phyloP scores from a whole-genome alignment of 2,113 vertebrate species.

The Onychostoma macrolepis region DNA sequence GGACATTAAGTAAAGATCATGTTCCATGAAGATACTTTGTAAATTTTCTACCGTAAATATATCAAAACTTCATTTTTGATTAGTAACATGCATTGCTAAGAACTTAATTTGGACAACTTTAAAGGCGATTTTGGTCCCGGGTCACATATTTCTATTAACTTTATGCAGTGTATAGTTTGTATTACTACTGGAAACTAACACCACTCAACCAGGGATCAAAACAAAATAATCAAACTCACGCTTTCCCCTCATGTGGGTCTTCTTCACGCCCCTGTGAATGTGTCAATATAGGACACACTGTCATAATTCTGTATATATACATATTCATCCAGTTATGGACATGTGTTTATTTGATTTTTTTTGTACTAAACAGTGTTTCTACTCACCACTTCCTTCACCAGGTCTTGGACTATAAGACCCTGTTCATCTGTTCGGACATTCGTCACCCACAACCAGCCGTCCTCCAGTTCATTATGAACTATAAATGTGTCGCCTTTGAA shows the following conservation, averaged over 20 bases:
- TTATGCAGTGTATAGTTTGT: not conserved
- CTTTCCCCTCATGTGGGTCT: constrained; percentile 99
- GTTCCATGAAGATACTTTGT: no score
- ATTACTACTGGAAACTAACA: not conserved
- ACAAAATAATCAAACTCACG: constrained; percentile 79
- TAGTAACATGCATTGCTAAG: no score
- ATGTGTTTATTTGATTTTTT: not conserved
- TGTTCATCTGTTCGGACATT: constrained; percentile 96
- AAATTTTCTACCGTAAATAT: no score
- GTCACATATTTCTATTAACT: not conserved
- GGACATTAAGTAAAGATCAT: no score
- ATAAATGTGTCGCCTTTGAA: constrained; percentile 99
- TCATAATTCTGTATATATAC: not conserved
- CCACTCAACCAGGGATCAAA: not conserved
- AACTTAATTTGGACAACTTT: no score
- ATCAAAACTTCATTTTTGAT: no score
- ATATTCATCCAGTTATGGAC: not conserved
- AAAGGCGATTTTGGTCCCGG: no score
- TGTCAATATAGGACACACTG: not conserved
- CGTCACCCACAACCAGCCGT: constrained; percentile 99
- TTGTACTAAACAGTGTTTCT: not conserved
- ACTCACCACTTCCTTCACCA: constrained; percentile 97
- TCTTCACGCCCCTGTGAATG: constrained; percentile 89
- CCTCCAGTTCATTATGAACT: constrained; percentile 97
- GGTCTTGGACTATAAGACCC: constrained; percentile 96